Base-by-base conservation (phyloP, 2,113 vertebrate genomes). In the Channa maculata region DNA sequence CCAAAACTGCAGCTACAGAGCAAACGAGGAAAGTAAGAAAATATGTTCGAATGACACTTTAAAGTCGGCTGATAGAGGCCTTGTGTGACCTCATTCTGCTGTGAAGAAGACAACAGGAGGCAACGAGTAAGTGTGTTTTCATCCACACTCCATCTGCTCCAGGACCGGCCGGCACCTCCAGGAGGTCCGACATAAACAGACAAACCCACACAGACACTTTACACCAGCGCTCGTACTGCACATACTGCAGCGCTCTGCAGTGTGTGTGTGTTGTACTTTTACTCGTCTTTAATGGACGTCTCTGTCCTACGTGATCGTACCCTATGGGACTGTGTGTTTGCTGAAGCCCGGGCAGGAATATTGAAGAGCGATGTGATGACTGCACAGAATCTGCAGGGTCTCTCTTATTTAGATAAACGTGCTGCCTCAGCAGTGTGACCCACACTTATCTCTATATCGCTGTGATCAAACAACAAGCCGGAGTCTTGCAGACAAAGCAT, bases 121-220 rank as follows among this genome's bases (percentile, higher is more conserved):
- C 2, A 43, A 68, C 81, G 77, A 81, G 34, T 75, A 75, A 80
- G 34, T 3, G 12, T 66, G 62, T 71, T 74, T 77, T 66, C 46
- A 68, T 68, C 74, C 54, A 37, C 58, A 49, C 58, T 75, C 81
- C 67, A 84, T 84, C 85, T 84, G 75, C 36, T 87, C 36, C 44
- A 33, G 45, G 61, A 78, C 59, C 80, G 80, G 61, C 84, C 81
- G 69, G 65, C 69, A 81, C 77, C 73, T 80, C 71, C 80, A 51
- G 77, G 77, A 74, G 73, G 72, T 69, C 60, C 65, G 6, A 66
- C 55, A 77, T 43, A 60, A 1, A 60, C 77, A 70, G n/a, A 58
- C 0, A 65, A 38, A 44, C 57, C 57, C 34, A 41, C 50, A 53
- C 38, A 41, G 38, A 48, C 61, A 44, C 54, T 24, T 24, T 24